Evolutionary conservation across 2,113 vertebrate genomes (phyloP), one percentile per base, ranked within the genome.

Genomic region (Corydoras sp.): DNA sequence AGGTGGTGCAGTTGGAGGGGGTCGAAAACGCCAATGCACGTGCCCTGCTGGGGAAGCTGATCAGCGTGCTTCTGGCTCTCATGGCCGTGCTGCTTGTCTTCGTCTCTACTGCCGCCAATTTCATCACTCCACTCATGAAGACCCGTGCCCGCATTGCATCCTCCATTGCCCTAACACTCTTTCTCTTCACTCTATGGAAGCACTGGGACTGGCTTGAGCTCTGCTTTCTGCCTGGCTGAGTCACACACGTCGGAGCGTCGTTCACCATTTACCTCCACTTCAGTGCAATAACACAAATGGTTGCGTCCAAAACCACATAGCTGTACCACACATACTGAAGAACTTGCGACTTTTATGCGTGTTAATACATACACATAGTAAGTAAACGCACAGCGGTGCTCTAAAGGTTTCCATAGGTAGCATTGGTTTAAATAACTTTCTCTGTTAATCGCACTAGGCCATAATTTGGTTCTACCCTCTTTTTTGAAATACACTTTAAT

Each of bases 1-100:
- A 99, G 79, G 96, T 98, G 61, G 96, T 97, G 18, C 96, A 99
- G 89, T 83, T 98, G 86, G 96, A 99, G 71, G 97, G 96, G 0
- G 95, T 99, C 80, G 97, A 99, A 87, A 98, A 98, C 1, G 95
- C 96, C 83, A 97, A 98, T 0, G 97, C 97, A 0, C 87, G 96
- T 12, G 96, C 94, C 0, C 92, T 99, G 73, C 92, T 99, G 84
- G 97, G 97, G 68, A 99, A 99, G 76, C 95, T 99, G 88, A 99
- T 99, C 88, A 98, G 98, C 1, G 92, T 99, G 82, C 95, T 99
- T 85, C 89, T 99, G 83, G 95, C 95, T 0, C 91, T 99, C 63
- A 98, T 98, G 96, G 97, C 97, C 0, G 97, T 99, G 82, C 88
- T 99, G 78, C 91, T 99, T 85, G 97, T 99, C 77, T 99, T 98